Conservation (phyloP, 2,113 vertebrate genomes). For the Tautogolabrus adspersus region DNA sequence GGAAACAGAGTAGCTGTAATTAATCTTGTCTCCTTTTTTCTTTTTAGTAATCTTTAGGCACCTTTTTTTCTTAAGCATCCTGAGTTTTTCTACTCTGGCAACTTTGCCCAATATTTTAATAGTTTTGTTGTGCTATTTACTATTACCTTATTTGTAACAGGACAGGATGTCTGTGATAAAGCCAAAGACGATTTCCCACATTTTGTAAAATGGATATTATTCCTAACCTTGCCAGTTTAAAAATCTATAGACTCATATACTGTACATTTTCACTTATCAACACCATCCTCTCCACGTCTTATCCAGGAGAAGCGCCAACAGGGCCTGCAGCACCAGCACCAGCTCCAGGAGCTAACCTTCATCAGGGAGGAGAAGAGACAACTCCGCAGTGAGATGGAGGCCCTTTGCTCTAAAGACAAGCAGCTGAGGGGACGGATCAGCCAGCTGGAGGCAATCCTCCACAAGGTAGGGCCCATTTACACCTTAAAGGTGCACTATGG, state of each 20-base stretch:
- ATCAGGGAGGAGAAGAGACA: slow-evolving; percentile 83
- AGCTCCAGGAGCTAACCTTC: slow-evolving; percentile 77
- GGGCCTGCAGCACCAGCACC: slow-evolving; percentile 80
- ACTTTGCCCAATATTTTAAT: no score
- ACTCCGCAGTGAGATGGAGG: slow-evolving; percentile 83
- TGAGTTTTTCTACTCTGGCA: no score
- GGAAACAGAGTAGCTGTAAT: no score
- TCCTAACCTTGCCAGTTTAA: no score
- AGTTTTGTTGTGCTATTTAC: no score
- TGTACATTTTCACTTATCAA: neutral
- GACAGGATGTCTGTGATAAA: no score
- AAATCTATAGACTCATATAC: neutral
- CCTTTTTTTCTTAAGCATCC: no score
- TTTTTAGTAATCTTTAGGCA: no score
- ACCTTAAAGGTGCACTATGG: neutral
- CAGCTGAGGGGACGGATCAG: slow-evolving; percentile 79
- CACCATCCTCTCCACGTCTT: neutral
- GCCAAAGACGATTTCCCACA: no score
- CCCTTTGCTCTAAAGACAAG: slow-evolving; percentile 81
- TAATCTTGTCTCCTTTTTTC: no score
- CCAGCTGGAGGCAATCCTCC: slow-evolving; percentile 86
- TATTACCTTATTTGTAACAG: no score
- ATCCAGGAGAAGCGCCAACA: slow-evolving; percentile 86
- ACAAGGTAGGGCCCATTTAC: slow-evolving; percentile 81
- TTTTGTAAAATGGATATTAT: no score